phyloP scores from a whole-genome alignment of 2,113 vertebrate species.

The Tachuris rubrigastra region DNA sequence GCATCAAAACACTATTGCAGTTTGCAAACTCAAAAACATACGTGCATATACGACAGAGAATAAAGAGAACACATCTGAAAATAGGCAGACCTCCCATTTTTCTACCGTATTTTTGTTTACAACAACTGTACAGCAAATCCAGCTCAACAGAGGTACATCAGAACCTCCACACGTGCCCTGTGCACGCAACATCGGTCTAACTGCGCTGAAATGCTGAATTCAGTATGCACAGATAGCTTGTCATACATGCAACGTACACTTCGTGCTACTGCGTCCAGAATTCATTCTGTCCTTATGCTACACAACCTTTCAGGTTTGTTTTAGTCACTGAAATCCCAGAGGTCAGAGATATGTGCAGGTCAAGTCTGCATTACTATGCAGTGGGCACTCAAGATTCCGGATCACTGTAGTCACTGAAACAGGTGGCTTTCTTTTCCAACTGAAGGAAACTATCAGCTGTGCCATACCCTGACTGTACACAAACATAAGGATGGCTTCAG shows the following conservation, averaged over 20 bases:
- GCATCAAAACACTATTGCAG: neutral
- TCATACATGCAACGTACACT: fast-evolving
- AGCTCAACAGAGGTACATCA: neutral
- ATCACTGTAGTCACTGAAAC: neutral
- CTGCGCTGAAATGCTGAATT: neutral
- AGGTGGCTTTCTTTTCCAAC: neutral
- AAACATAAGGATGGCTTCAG: neutral
- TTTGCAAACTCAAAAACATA: neutral
- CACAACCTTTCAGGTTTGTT: neutral
- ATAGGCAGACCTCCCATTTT: neutral
- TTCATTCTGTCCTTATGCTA: neutral
- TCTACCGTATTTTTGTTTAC: neutral
- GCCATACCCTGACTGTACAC: neutral
- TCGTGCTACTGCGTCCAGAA: neutral
- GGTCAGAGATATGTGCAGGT: neutral
- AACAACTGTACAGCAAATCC: neutral
- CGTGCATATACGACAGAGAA: neutral
- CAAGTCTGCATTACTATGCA: neutral
- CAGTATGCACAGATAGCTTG: neutral
- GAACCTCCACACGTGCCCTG: fast-evolving
- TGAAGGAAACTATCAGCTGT: neutral
- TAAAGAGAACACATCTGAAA: neutral
- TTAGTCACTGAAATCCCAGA: neutral
- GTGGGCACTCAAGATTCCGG: neutral
- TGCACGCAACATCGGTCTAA: fast-evolving